Base-by-base conservation (phyloP, 2,797 vertebrate genomes). In the Erethizon dorsatum region DNA sequence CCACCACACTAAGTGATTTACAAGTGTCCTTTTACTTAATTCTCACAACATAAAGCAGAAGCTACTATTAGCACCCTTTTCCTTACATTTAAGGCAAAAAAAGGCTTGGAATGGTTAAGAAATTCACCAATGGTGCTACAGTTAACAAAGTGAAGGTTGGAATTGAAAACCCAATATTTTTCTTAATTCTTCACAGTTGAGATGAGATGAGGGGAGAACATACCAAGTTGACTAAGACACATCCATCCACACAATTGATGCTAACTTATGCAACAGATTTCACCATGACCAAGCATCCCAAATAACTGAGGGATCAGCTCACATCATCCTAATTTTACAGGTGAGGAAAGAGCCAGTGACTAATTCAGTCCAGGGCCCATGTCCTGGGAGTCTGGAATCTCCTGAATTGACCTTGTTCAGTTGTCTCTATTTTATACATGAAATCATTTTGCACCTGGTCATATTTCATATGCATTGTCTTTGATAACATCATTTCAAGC, bases 21-120 rank as follows among this genome's bases (percentile, higher is more conserved):
- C 11, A 41, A 18, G 85, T 33, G 54, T 52, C 83, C 28, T 65
- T 31, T 73, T 47, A 59, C 26, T 47, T 52, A 54, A 45, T 47
- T 26, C 13, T 86, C 28, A 67, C 28, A n/a, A 59, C 12, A 45
- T 63, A 61, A 37, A 78, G 41, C 11, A 92, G 26, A 33, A n/a
- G 47, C 28, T 69, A 69, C 79, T 50, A 71, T 83, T 33, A 59
- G 54, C 56, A 90, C 12, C 24, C 65, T 11, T 41, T 63, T 15
- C 91, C 79, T 73, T 63, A 14, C 22, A 78, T 89, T 47, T 67
- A 78, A 93, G 41, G 28, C 22, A 75, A 75, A 26, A 65, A 65
- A 47, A 75, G 73, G 20, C 31, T 88, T 88, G 82, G 50, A 92
- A 54, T 80, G 11, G 13, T 91, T 88, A 93, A 79, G 47, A 93